Evolutionary conservation across 23 tunicate species (phyloP), one percentile per base, ranked within the genome.

Genomic region (Oikopleura dioica): DNA sequence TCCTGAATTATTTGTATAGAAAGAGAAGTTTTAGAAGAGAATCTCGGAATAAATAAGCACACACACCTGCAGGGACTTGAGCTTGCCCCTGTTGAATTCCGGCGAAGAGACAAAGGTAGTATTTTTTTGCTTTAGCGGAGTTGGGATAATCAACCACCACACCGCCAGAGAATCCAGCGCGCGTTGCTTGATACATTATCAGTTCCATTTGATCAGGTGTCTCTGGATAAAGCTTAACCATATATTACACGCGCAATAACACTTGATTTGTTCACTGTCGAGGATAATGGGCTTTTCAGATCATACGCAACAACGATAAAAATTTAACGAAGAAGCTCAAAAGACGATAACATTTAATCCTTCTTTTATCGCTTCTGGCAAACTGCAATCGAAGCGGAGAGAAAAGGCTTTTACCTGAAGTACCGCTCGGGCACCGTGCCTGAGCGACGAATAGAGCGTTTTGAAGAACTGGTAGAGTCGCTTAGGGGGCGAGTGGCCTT

Each of bases 91-190:
- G 34, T 0, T 78, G 55, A 9, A 79, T 58, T 36, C 99, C 99
- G 79, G 95, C 87, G 75, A 86, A 86, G 37, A 94, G 79, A 79
- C 99, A 94, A 21, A 94, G 81, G 79, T 86, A 94, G 78, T 83
- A 83, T 59, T 94, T 94, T 76, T 94, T 94, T 29, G 99, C 99
- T 76, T 94, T 94, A 0, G 99, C 76, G 55, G 95, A 86, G 78
- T 94, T 81, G 1, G 99, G 99, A 58, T 80, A 86, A 68, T 94
- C 99, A 12, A 94, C 84, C 4, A 94, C 87, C 35, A 94, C 99
- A 12, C 99, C 99, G 33, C 99, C 99, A 67, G 85, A 81, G 50
- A 94, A 94, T 0, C 99, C 99, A 55, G 99, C 92, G 31, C 88
- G 55, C 31, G 89, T 87, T 26, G 99, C 95, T 35, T 81, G 87